Evolutionary conservation across 2,888 invertebrate species (phyloP), one percentile per base, ranked within the genome.

Genomic region (Drosophila siamana): DNA sequence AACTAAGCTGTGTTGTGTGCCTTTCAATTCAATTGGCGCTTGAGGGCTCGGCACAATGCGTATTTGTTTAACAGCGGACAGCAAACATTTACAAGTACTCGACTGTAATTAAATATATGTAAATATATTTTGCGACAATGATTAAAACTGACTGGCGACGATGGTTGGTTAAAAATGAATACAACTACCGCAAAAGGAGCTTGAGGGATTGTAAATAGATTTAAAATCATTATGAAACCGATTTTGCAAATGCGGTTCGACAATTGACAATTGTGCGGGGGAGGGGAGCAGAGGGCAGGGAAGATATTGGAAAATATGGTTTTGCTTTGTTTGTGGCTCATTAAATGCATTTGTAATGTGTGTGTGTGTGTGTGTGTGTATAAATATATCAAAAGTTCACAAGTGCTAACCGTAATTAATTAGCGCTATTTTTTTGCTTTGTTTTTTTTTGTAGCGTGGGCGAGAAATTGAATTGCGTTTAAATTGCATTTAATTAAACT

Each of bases 401-500:
- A 19, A 30, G 9, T 26, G 11, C 41, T 47, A 43, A 57, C 44
- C 72, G 22, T 52, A 71, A 72, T 71, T 56, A 69, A 72, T 60
- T 56, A 43, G 69, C 24, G 69, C 56, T 43, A n/a, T 51, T 47
- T 11, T 54, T 38, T 26, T 8, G 16, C 13, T 13, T 6, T 19
- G 19, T 19, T 2, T 19, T 19, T 19, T 19, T 19, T 1, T 19
- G n/a, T 19, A 19, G 19, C 1, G 19, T 19, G 19, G 19, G 15
- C 13, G 3, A n/a, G 28, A 8, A 30, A 9, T 43, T 41, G 44
- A 44, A 59, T 41, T 54, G 44, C 19, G 30, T 61, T 64, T 48
- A 67, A 69, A 75, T 67, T 67, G 59, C 47, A 52, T 63, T 73
- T 69, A 75, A 82, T 79, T 72, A 65, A 65, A 72, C 66, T 60